Conservation (phyloP, 2,888 invertebrate genomes). For the Rhopalosiphum nymphaeae region DNA sequence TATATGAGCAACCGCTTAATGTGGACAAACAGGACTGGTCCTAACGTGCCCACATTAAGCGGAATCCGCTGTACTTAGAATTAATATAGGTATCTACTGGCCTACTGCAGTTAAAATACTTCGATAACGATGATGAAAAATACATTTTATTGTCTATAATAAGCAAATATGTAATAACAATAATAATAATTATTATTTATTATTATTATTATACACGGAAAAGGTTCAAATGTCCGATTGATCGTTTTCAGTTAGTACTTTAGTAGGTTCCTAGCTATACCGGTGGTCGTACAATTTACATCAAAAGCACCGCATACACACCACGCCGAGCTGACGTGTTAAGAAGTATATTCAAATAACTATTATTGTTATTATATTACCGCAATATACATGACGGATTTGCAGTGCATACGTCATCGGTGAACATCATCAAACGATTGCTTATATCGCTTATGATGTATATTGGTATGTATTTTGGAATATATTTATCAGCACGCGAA, state of each 20-base stretch:
- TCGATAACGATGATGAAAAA: background rate
- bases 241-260: background rate
- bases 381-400: background rate
- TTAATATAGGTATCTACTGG: background rate
- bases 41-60: conserved; percentile 5
- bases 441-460: background rate
- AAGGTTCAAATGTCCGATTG: background rate
- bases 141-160: background rate
- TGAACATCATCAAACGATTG: background rate
- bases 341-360: background rate
- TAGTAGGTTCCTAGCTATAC: background rate
- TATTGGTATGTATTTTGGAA: too few species aligned
- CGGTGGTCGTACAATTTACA: background rate
- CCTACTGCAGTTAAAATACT: background rate
- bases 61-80: background rate
- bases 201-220: background rate
- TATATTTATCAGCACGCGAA: background rate
- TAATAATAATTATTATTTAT: background rate
- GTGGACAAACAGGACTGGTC: background rate
- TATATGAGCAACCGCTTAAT: too few species aligned
- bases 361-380: background rate
- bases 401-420: background rate
- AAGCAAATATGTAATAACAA: background rate
- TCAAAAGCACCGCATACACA: background rate
- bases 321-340: background rate